Evolutionary conservation across 1,140 invertebrate species (phyloP), one percentile per base, ranked within the genome.

Genomic region (Eumaeus atala): DNA sequence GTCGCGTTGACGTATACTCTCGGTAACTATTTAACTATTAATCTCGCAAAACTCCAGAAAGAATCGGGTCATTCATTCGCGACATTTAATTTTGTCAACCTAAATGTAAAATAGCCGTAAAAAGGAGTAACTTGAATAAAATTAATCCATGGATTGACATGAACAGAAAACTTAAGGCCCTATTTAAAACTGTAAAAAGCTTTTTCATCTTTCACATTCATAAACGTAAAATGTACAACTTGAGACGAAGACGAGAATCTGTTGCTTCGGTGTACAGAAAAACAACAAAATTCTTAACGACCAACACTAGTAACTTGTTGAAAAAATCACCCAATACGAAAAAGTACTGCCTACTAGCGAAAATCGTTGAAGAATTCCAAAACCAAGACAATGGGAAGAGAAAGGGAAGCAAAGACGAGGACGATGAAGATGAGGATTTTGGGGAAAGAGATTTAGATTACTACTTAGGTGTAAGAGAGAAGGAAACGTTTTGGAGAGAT

Each of bases 401-500:
- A 11, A 59, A 54, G 37, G 17, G 16, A 16, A 64, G 59, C 48
- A 50, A 61, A 47, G 58, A 58, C 11, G 53, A 59, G 48, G 66
- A 69, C 10, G 61, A 68, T 21, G 67, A 73, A 7, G 67, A 71
- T 3, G 64, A 66, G 42, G 69, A 84, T 51, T 59, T 74, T 17
- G 76, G 74, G 0, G 83, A 84, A 54, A 63, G 71, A 64, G 80
- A 84, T 33, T 57, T 84, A 33, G 81, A 83, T 63, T 84, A 82
- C 58, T 81, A 78, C 40, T 56, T 84, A 42, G 84, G 82, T 42
- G 72, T 83, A 0, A 69, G 68, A 59, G 69, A 72, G 50, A 77
- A 74, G 60, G 75, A 80, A 51, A 78, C 61, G 0, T 85, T 69
- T 48, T 88, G 85, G 85, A 68, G 78, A 56, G 80, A 88, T 63